These are phyloP conservation scores for Hylaeus volcanicus DNA, from an alignment of 1,140 invertebrate genomes.

Conservation along the genomic window DNA sequence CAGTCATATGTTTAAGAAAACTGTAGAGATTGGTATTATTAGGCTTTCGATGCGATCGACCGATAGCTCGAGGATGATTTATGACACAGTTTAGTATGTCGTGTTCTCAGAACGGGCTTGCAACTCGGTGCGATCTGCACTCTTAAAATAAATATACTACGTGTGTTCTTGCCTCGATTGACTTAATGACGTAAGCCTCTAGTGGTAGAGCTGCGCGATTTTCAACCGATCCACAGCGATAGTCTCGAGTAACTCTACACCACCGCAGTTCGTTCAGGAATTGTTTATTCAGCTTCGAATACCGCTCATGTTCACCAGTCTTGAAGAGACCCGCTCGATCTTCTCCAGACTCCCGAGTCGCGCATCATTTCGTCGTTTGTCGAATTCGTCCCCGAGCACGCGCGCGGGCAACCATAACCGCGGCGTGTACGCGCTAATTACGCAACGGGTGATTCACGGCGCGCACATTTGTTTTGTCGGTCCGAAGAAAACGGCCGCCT, in stretches of 20 bases:
- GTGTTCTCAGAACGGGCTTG: background rate
- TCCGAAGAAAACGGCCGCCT: slow-evolving; percentile 52
- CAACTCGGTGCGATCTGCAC: background rate
- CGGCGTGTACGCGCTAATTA: slow-evolving; percentile 41
- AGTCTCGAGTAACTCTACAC: background rate
- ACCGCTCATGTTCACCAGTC: no score
- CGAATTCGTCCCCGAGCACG: background rate
- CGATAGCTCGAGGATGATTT: no score
- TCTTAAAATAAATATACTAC: background rate
- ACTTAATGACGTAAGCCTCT: no score
- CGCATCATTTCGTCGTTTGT: slow-evolving; percentile 19
- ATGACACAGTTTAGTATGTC: background rate
- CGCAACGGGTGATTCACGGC: slow-evolving; percentile 54
- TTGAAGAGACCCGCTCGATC: no score
- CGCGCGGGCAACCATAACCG: background rate
- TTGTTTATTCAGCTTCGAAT: no score
- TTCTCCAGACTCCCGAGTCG: background rate
- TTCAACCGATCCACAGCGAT: background rate
- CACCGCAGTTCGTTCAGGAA: background rate
- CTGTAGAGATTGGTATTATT: no score
- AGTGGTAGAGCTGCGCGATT: background rate
- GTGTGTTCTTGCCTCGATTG: background rate
- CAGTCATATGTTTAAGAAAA: no score
- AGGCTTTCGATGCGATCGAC: background rate
- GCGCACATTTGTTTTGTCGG: slow-evolving; percentile 40